Base-by-base conservation (phyloP, 92 coral and sea anemone species). In the Porites lobata region DNA sequence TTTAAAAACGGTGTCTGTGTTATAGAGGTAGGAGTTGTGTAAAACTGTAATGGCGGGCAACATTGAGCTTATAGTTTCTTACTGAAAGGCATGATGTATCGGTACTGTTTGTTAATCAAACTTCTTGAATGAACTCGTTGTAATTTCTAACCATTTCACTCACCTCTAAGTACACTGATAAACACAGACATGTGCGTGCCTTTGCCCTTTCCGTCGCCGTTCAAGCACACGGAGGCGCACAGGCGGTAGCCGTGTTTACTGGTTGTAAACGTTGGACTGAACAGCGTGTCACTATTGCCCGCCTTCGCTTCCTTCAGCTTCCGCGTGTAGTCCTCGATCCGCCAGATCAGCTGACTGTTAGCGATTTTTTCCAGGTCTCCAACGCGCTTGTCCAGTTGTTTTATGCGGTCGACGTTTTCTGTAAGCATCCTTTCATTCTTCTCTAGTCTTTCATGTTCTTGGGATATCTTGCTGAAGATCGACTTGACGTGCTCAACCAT, bases 121-220 rank as follows among this genome's bases (percentile, higher is more conserved):
- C 61, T 12, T 10, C 1, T 2, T 56, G 0, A 56, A 56, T 56
- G 15, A 10, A 1, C 61, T 8, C 29, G 1, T 24, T 17, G 10
- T 24, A 9, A 12, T 22, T 7, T 22, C 26, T 67, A 8, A 11
- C 6, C 11, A 14, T n/a, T 17, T 20, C 67, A 12, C 82, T 75
- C 83, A 98, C 99, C 99, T 91, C 91, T 96, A 72, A 98, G 82
- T 47, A 98, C 98, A 69, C 99, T 98, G 94, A 98, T 81, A 76
- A 98, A 98, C 64, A 98, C 96, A 6, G 98, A 96, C 95, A 92
- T 91, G 81, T 98, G 99, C 2, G 98, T 90, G 9, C 99, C 99
- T 79, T 98, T 98, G 56, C 98, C 99, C 80, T 98, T 98, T 3
- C 99, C 99, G 72, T 98, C 99, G 1, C 99, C 99, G 81, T 98